Evolutionary conservation across 2,888 invertebrate genomes (phyloP).

Genomic region (Oeneis ivallda): DNA sequence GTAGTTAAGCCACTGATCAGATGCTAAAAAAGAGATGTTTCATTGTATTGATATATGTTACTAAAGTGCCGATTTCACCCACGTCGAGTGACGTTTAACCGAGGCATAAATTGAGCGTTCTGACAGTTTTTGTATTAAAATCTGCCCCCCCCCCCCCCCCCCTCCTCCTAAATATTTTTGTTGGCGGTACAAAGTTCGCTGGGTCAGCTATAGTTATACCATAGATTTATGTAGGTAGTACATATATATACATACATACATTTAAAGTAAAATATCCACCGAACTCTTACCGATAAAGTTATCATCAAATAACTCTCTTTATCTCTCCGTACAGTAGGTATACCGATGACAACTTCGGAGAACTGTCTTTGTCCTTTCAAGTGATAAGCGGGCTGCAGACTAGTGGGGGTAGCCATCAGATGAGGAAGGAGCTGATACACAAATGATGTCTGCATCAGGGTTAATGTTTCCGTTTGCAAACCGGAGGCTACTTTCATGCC

Average conservation of each 20-base stretch:
- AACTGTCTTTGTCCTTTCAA: slow-evolving; percentile 87
- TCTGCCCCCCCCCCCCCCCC: too few relatives aligned
- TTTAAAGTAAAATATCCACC: background rate
- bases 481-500: slow-evolving; percentile 59
- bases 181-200: too few relatives aligned
- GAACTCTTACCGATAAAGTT: slow-evolving; percentile 81
- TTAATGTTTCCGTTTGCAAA: slow-evolving; percentile 60
- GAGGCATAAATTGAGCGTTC: too few relatives aligned
- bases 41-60: too few relatives aligned
- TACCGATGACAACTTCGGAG: slow-evolving; percentile 91
- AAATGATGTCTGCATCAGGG: slow-evolving; percentile 86
- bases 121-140: too few relatives aligned
- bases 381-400: slow-evolving; percentile 89
- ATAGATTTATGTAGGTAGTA: too few relatives aligned
- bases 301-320: slow-evolving; percentile 93
- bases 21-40: slow-evolving; percentile 83
- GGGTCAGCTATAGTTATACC: too few relatives aligned
- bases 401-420: slow-evolving; percentile 88
- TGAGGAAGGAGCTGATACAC: slow-evolving; percentile 94
- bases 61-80: too few relatives aligned
- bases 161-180: too few relatives aligned
- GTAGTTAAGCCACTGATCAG: slow-evolving; percentile 89
- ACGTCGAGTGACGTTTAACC: too few relatives aligned
- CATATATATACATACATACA: too few relatives aligned
- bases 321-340: slow-evolving; percentile 94